These are phyloP conservation scores for Muschampia plurimacula DNA, from an alignment of 2,888 invertebrate species.

Conservation along the genomic window DNA sequence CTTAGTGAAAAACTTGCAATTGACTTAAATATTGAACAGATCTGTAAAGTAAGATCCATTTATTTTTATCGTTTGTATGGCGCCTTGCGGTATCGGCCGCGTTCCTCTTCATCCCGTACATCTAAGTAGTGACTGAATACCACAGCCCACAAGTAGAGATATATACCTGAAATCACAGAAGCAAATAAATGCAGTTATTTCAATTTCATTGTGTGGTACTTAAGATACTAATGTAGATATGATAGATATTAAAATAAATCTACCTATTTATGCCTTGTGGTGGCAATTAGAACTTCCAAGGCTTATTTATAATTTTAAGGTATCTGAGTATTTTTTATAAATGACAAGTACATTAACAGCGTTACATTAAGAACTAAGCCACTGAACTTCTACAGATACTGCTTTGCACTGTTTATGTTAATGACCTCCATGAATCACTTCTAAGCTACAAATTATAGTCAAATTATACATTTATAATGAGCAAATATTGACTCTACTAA, in stretches of 20 bases:
- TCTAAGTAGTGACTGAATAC: slow-evolving; percentile 93
- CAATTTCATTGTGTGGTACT: too few relatives aligned
- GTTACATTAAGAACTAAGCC: not conserved
- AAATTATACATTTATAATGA: not conserved
- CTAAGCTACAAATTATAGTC: slow-evolving; percentile 18
- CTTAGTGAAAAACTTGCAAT: not conserved
- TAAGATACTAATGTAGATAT: too few relatives aligned
- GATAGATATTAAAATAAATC: too few relatives aligned
- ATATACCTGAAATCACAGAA: slow-evolving; percentile 87
- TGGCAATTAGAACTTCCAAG: too few relatives aligned
- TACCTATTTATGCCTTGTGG: too few relatives aligned
- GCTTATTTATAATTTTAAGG: too few relatives aligned
- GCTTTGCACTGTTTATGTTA: slow-evolving; percentile 2
- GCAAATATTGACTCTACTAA: not conserved
- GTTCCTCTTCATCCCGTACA: slow-evolving; percentile 89
- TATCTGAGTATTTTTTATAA: too few relatives aligned
- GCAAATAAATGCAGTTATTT: not conserved
- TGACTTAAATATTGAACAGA: not conserved
- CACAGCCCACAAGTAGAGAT: slow-evolving; percentile 93
- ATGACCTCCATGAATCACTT: slow-evolving; percentile 27
- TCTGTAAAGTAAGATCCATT: not conserved
- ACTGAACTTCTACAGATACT: not conserved
- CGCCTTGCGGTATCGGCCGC: slow-evolving; percentile 91
- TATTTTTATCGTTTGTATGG: slow-evolving; percentile 86
- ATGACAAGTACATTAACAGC: too few relatives aligned